phyloP scores from a whole-genome alignment of 1,140 invertebrate genomes.

The Drosophila pandora region DNA sequence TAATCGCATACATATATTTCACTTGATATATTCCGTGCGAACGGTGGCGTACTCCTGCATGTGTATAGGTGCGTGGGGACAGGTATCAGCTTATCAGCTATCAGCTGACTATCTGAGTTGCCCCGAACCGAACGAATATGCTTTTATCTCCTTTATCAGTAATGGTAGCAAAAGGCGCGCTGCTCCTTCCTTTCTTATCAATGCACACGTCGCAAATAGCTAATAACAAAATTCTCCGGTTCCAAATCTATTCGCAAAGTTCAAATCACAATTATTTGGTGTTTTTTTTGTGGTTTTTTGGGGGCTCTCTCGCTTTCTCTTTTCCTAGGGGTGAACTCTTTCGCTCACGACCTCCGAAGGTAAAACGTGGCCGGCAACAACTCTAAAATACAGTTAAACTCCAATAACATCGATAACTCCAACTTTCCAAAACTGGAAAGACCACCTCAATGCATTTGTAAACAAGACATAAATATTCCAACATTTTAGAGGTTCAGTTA shows the following conservation, averaged over 20 bases:
- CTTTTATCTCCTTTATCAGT: conserved; percentile 41
- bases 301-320: conserved; percentile 18
- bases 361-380: conserved; percentile 22
- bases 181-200: conserved; percentile 15
- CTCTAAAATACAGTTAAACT: conserved; percentile 22
- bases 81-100: conserved; percentile 7
- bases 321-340: conserved; percentile 1
- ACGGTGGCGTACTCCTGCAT: neutral
- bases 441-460: conserved; percentile 1
- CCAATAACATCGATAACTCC: neutral
- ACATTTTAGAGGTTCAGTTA: neutral
- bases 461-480: neutral
- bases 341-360: neutral
- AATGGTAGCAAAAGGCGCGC: conserved; percentile 7
- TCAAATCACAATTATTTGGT: conserved; percentile 22
- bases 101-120: conserved; percentile 50
- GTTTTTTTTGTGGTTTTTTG: conserved; percentile 4
- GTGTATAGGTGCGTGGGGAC: neutral
- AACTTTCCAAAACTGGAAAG: conserved; percentile 17
- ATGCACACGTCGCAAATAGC: conserved; percentile 52
- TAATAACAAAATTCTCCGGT: conserved; percentile 25
- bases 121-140: conserved; percentile 16
- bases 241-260: conserved; percentile 8
- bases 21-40: conserved; percentile 9
- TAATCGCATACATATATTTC: conserved; percentile 46